These are phyloP conservation scores for Macrosteles quadrilineatus DNA, from an alignment of 1,140 invertebrate genomes.

Conservation along the genomic window DNA sequence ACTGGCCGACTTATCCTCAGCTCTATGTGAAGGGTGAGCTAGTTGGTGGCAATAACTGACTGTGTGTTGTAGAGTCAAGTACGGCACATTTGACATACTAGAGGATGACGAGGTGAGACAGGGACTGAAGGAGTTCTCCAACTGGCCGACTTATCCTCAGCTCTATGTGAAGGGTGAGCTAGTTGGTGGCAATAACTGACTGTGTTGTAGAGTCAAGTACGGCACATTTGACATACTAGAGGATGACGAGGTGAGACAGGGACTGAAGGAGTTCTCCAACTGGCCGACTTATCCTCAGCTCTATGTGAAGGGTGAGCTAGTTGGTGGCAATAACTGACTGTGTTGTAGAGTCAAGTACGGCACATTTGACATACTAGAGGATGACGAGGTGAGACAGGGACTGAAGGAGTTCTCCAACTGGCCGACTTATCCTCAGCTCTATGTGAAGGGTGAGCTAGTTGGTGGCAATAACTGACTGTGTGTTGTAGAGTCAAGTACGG, in stretches of 20 bases:
- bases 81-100: constrained; percentile 92
- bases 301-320: constrained; percentile 91
- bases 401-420: constrained; percentile 93
- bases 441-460: constrained; percentile 91
- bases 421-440: constrained; percentile 95
- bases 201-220: constrained; percentile 78
- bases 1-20: constrained; percentile 97
- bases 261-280: constrained; percentile 89
- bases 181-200: no score
- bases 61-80: constrained; percentile 70
- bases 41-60: no score
- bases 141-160: constrained; percentile 97
- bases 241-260: constrained; percentile 92
- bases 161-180: constrained; percentile 94
- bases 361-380: constrained; percentile 91
- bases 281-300: constrained; percentile 97
- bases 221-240: constrained; percentile 90
- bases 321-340: no score
- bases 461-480: no score
- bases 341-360: constrained; percentile 74
- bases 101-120: constrained; percentile 90
- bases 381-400: constrained; percentile 92
- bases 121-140: constrained; percentile 89
- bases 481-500: constrained; percentile 74
- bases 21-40: constrained; percentile 94